Percentiles rank a stretch among this genome's conserved stretches.
These are phyloP conservation scores for Schmidtea mediterranea DNA, from an alignment of 1,140 invertebrate genomes.

Conservation along the genomic window DNA sequence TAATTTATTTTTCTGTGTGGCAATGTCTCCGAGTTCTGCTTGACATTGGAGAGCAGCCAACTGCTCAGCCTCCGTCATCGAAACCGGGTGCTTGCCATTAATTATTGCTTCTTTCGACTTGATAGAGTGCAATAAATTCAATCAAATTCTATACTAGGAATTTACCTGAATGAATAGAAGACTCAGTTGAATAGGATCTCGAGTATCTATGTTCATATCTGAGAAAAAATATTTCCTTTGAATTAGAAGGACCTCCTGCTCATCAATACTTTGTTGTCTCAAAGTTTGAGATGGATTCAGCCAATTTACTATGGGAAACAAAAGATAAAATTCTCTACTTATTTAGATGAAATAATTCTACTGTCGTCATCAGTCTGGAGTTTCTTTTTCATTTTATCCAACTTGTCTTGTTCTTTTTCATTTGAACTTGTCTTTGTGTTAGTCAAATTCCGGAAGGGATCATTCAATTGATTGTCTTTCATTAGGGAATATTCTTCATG, in stretches of 20 bases:
- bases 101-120: conserved; percentile 68
- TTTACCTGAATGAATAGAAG: conserved; percentile 72
- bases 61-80: conserved; percentile 71
- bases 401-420: conserved; percentile 57
- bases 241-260: conserved; percentile 61
- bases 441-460: too few species aligned
- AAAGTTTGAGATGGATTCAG: conserved; percentile 84
- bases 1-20: too few species aligned
- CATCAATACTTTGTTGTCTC: conserved; percentile 78
- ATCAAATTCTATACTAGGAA: background rate
- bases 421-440: conserved; percentile 45
- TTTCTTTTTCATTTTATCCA: conserved; percentile 87
- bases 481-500: conserved; percentile 95
- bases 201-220: conserved; percentile 88
- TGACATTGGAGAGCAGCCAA: conserved; percentile 93
- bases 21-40: conserved; percentile 79
- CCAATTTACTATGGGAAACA: conserved; percentile 53
- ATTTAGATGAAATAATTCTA: too few species aligned
- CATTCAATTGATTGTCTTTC: conserved; percentile 32
- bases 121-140: conserved; percentile 9
- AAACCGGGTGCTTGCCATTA: conserved; percentile 93
- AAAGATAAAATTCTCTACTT: background rate
- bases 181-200: conserved; percentile 89
- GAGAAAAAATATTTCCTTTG: conserved; percentile 90
- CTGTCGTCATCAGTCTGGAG: conserved; percentile 90